Evolutionary conservation across 2,888 invertebrate genomes (phyloP), one percentile per base, ranked within the genome.

Genomic region (Orgyia antiqua): DNA sequence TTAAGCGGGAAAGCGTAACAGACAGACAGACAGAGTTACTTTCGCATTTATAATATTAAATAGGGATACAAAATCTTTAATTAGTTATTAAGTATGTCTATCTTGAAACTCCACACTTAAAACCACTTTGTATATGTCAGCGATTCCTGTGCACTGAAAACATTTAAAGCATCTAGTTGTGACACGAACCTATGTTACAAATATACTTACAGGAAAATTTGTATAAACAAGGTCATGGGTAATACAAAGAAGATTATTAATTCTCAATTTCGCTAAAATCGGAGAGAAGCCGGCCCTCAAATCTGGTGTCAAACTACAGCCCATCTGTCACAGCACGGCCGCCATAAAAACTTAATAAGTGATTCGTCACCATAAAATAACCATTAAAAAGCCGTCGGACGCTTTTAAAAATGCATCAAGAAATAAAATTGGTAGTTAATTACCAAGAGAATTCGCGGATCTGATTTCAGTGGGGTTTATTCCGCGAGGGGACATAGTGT

Each of bases 321-420:
- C 68, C 84, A 84, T 86, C 86, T 84, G 84, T 83, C 82, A 79
- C 72, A 70, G 66, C 59, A 47, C 55, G 51, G 58, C 58, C 52
- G 62, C 73, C 73, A 80, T 83, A 82, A 83, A 86, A 84, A 82
- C 83, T 78, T 84, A 84, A 84, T 83, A 84, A 84, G 75, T 74
- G 77, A 84, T 86, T 78, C 70, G 84, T 86, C 86, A 86, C 86
- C 84, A 86, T 86, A 84, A 84, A 86, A 84, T 80, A 80, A 67
- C 77, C 82, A 86, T 84, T 86, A 83, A 80, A 84, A 84, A 83
- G 73, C 36, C 36, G 31, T 31, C 33, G 36, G 29, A 35, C 31
- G 29, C 31, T 31, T 33, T 29, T 31, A 31, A 36, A 29, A 26
- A 30, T 31, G 13, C 29, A 86, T 71, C 73, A 71, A 67, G 54